These are phyloP conservation scores for Petrocephalus microphthalmus DNA, from an alignment of 2,113 vertebrate genomes.

Conservation along the genomic window DNA sequence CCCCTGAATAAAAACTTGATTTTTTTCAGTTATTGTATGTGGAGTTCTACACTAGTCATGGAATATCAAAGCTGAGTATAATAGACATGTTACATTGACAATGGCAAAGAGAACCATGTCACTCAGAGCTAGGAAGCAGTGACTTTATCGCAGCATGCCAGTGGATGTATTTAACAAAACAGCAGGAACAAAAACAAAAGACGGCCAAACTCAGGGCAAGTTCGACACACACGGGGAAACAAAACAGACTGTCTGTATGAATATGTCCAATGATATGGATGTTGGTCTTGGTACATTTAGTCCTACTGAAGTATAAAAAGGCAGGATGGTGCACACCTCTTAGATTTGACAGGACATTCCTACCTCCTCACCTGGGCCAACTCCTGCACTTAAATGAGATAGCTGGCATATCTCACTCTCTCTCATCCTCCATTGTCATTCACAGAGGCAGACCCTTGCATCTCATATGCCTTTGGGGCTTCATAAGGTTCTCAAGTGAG, in stretches of 20 bases:
- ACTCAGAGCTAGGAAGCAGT: background rate
- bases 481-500: background rate
- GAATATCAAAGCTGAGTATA: background rate
- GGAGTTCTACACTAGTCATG: background rate
- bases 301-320: background rate
- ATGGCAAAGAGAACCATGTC: background rate
- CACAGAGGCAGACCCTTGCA: background rate
- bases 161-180: background rate
- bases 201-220: background rate
- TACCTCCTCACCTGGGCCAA: background rate
- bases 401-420: background rate
- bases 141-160: background rate
- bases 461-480: background rate
- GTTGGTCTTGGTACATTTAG: background rate
- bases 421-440: background rate
- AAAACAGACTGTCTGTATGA: background rate
- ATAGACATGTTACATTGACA: background rate
- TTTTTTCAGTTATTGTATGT: background rate
- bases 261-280: background rate
- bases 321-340: background rate
- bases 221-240: background rate
- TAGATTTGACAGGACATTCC: background rate
- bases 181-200: too few species aligned
- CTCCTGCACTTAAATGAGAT: background rate
- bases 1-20: background rate